Base-by-base conservation (phyloP, 2,888 invertebrate species). In the Drosophila prolongata region DNA sequence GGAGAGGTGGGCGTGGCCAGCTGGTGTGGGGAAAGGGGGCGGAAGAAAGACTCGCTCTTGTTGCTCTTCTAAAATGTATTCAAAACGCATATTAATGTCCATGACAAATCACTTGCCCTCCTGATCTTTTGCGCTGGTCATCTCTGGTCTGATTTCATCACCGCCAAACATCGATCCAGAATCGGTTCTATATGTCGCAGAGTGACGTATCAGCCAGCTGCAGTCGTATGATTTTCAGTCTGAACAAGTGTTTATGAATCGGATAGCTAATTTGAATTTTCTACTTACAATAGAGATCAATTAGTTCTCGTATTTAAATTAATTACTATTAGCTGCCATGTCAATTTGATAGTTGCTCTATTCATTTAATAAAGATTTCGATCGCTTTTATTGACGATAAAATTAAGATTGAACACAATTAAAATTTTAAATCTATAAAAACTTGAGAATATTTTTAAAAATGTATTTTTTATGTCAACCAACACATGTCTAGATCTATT, bases 61-160 rank as follows among this genome's bases (percentile, higher is more conserved):
- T 24, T 24, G 24, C 30, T 27, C 16, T 54, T 13, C 24, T 14
- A 4, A 38, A 46, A 8, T 62, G 46, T 30, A 14, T 16, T 44
- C 37, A 34, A 47, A 55, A 46, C 40, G 24, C 24, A 35, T 47
- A 62, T 62, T 62, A 62, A 54, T 69, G 65, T 27, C 35, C 19
- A 55, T 66, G 66, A 66, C 66, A 69, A 69, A 55, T 47, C 55
- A 69, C 46, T 65, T 69, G 56, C 44, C 57, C 46, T 14, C 37
- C 16, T 46, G 46, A 69, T 40, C 66, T 72, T 37, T 68, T 30
- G 46, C 42, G 34, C n/a, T 50, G 40, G 49, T 71, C 65, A 64
- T 44, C 52, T 47, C 40, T 47, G 54, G 54, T 73, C 62, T 56
- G 53, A 54, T 68, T 68, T 70, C 73, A 69, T 69, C 46, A 37